These are phyloP conservation scores for Scaeva pyrastri DNA, from an alignment of 2,888 invertebrate genomes.

Conservation along the genomic window DNA sequence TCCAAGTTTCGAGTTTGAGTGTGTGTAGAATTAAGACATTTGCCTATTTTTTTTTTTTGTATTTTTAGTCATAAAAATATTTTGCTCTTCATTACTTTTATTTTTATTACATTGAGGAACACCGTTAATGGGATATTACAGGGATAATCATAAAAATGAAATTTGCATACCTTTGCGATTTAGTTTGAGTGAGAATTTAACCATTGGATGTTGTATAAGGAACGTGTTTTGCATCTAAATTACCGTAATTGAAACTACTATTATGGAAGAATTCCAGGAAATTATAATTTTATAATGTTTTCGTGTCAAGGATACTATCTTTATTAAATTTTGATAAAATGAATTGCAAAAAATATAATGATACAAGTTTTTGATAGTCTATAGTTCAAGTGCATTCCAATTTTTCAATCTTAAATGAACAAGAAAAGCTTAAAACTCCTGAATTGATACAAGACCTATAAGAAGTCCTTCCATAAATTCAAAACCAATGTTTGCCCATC, in stretches of 20 bases:
- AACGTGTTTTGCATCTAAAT: slow-evolving; percentile 55
- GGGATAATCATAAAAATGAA: slow-evolving; percentile 71
- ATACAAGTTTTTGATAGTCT: too few relatives aligned
- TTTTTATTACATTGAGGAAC: slow-evolving; percentile 65
- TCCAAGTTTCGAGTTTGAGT: not conserved
- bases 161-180: slow-evolving; percentile 73
- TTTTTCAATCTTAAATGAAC: too few relatives aligned
- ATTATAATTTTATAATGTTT: not conserved
- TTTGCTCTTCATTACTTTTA: slow-evolving; percentile 67
- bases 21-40: slow-evolving; percentile 36
- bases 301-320: not conserved
- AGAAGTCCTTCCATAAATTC: not conserved
- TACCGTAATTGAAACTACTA: not conserved
- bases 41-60: slow-evolving; percentile 28
- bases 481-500: not conserved
- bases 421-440: too few relatives aligned
- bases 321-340: not conserved
- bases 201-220: not conserved
- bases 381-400: too few relatives aligned
- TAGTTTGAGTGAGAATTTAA: slow-evolving; percentile 39
- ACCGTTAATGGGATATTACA: slow-evolving; percentile 69
- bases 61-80: slow-evolving; percentile 67
- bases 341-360: too few relatives aligned
- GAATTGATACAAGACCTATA: too few relatives aligned
- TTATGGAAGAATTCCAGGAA: not conserved